These are phyloP conservation scores for Rhaphigaster nebulosa DNA, from an alignment of 2,888 invertebrate genomes.

Conservation along the genomic window DNA sequence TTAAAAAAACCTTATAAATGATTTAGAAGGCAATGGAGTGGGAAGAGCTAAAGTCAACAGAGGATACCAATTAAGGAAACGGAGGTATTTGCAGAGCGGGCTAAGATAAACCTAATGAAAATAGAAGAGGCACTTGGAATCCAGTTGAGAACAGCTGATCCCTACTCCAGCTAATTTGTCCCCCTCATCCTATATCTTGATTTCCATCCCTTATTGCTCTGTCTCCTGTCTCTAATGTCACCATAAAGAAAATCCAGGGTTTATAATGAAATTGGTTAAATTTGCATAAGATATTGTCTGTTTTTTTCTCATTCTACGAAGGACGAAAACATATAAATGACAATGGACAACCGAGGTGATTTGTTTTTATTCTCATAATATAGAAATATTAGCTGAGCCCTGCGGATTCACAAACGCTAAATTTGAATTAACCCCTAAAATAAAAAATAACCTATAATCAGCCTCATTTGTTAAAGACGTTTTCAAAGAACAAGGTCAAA, in stretches of 20 bases:
- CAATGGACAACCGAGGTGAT: too few species aligned
- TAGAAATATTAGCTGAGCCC: too few species aligned
- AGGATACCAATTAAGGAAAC: not conserved
- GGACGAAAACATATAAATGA: not conserved
- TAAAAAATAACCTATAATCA: too few species aligned
- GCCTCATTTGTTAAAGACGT: too few species aligned
- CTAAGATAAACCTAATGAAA: conserved; percentile 2
- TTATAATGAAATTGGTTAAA: not conserved
- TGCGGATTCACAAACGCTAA: too few species aligned
- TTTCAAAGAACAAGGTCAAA: too few species aligned
- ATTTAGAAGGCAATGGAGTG: not conserved
- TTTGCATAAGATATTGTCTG: not conserved
- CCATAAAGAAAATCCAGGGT: not conserved
- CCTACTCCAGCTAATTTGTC: not conserved
- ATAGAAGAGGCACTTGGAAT: not conserved
- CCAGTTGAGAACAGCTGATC: not conserved
- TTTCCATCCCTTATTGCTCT: not conserved
- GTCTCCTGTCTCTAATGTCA: not conserved
- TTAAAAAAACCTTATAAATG: not conserved
- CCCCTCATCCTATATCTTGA: not conserved
- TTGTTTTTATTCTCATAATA: too few species aligned
- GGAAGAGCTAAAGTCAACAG: not conserved
- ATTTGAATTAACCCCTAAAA: too few species aligned
- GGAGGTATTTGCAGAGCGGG: not conserved
- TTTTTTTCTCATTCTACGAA: not conserved